Evolutionary conservation across 2,888 invertebrate species (phyloP), one percentile per base, ranked within the genome.

Genomic region (Noctua comes): DNA sequence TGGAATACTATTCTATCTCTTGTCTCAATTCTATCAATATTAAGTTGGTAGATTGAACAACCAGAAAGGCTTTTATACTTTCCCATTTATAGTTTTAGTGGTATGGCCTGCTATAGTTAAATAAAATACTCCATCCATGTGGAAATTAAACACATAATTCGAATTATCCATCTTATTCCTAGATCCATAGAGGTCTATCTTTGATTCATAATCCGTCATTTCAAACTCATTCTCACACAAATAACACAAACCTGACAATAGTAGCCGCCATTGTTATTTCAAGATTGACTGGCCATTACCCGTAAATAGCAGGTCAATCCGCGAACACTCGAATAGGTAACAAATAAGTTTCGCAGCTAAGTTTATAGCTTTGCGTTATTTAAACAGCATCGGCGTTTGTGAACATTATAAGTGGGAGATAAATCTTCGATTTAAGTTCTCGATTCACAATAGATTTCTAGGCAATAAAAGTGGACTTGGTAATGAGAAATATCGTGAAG

Each of bases 361-460:
- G 76, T 90, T 91, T 91, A 91, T 84, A 70, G 85, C 79, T 78
- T 70, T 73, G 81, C 79, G 85, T 88, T 90, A 91, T 89, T 87
- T 85, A 86, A 88, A 90, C 85, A 80, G 64, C 79, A 82, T 40
- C 68, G 31, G 66, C 24, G 64, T 77, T 85, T 68, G 73, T 84
- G 75, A 70, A 72, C 79, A 64, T 76, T 73, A 57, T 82, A 84
- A 88, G 85, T 86, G 80, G 83, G 69, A 72, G 77, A 82, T 90
- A 84, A 84, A 84, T 84, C 83, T 74, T 77, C 48, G 85, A 86
- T 90, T 89, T 88, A 89, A 84, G 73, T 77, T 84, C 79, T 74
- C 74, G 31, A 80, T 82, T 75, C 77, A 88, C 89, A 89, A 89
- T 90, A 78, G 83, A 84, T 82, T 68, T 78, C 68, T 79, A 68